phyloP scores from a whole-genome alignment of 2,113 vertebrate genomes.

The Petromus typicus region DNA sequence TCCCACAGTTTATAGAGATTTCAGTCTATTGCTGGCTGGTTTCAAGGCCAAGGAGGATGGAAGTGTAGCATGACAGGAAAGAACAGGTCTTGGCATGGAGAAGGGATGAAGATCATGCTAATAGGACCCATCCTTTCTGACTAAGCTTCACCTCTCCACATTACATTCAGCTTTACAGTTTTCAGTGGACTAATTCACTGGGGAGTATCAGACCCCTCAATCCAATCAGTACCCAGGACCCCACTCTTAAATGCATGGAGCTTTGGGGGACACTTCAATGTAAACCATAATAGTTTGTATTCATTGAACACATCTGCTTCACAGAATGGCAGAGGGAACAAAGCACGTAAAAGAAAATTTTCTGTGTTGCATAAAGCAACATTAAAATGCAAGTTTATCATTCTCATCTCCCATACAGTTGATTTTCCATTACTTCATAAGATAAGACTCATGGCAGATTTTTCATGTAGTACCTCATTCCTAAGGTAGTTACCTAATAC shows the following conservation, averaged over 20 bases:
- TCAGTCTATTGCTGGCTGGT: background rate
- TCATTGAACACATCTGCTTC: background rate
- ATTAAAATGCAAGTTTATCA: background rate
- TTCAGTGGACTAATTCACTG: background rate
- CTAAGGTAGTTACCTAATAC: constrained; percentile 28
- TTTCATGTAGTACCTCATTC: background rate
- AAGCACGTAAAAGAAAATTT: background rate
- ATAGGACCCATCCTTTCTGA: background rate
- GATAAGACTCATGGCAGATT: background rate
- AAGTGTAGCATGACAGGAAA: background rate
- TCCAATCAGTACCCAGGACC: no score
- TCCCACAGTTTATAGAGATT: background rate
- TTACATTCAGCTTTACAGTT: background rate
- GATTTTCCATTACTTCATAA: constrained; percentile 19
- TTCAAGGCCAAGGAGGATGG: background rate
- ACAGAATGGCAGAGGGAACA: background rate
- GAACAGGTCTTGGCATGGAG: background rate
- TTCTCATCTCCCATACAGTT: background rate
- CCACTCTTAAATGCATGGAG: background rate
- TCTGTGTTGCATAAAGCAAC: background rate
- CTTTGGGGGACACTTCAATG: background rate
- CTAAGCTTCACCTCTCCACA: background rate
- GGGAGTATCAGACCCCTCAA: background rate
- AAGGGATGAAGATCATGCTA: background rate
- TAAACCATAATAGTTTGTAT: background rate